phyloP scores from a whole-genome alignment of 2,113 vertebrate genomes.

The Erinaceus europaeus region DNA sequence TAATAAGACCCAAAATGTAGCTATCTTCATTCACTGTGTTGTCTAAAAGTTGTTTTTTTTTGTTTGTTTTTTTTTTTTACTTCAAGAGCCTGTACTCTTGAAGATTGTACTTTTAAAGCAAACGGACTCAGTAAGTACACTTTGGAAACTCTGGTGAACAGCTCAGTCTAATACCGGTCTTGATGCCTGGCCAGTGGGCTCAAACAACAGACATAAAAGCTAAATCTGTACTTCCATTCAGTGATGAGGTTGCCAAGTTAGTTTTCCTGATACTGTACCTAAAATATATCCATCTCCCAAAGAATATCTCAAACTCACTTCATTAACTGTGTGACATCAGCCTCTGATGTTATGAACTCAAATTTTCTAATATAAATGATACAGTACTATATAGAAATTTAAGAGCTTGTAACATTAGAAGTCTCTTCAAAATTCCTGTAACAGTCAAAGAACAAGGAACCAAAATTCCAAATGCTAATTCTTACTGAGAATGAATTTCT shows the following conservation, averaged over 20 bases:
- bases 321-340: slow-evolving; percentile 68
- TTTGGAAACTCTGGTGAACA: slow-evolving; percentile 40
- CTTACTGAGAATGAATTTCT: slow-evolving; percentile 73
- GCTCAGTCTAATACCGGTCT: slow-evolving; percentile 7
- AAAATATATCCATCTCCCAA: slow-evolving; percentile 58
- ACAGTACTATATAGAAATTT: slow-evolving; percentile 73
- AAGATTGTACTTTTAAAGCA: not conserved
- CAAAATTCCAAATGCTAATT: slow-evolving; percentile 78
- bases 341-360: slow-evolving; percentile 67
- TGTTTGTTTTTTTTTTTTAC: not conserved
- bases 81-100: not conserved
- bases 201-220: slow-evolving; percentile 39
- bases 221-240: slow-evolving; percentile 63
- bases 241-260: slow-evolving; percentile 45
- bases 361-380: slow-evolving; percentile 81
- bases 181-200: slow-evolving; percentile 47
- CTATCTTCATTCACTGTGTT: not conserved
- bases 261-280: slow-evolving; percentile 59
- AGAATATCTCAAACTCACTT: slow-evolving; percentile 73
- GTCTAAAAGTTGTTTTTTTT: too few species aligned
- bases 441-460: slow-evolving; percentile 74
- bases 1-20: slow-evolving; percentile 15
- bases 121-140: not conserved
- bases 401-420: slow-evolving; percentile 77
- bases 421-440: slow-evolving; percentile 75